Base-by-base conservation (phyloP, 2,888 invertebrate genomes). In the Halocaridina rubra region DNA sequence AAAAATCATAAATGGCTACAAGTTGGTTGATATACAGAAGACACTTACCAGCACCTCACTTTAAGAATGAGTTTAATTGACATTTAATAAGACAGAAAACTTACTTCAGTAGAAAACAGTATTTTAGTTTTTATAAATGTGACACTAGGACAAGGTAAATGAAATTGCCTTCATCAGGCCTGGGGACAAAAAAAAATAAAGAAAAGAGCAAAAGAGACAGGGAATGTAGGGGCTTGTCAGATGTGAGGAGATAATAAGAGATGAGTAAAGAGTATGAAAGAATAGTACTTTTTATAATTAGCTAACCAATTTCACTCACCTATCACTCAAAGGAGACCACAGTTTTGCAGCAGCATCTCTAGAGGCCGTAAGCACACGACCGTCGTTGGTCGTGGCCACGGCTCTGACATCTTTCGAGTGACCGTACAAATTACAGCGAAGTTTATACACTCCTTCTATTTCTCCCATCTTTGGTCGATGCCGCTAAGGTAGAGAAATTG, bases 371-470 rank as follows among this genome's bases (percentile, higher is more conserved):
- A 97, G 92, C 89, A 98, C 94, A 88, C 93, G 93, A 89, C 94
- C 94, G 89, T 94, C 94, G 86, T 93, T 92, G 3, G 92, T 90
- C 13, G 92, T 92, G 78, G 93, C 93, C 24, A 98, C 93, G 81
- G 95, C 93, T 89, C 98, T 93, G 24, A 98, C 97, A 91, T 98
- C 98, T 90, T 95, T 92, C 67, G 95, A 94, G 91, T 98, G 98
- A 0, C 96, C 96, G 89, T 92, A 91, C 78, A 97, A 92, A 89
- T 94, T 93, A 90, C 94, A 93, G 91, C 96, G 95, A 88, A 97
- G 92, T 92, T 96, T 96, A 91, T 95, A 97, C 24, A 39, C 78
- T 2, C 30, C 33, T 4, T 29, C 29, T 24, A 16, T 67, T 1
- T 10, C 29, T 67, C 67, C 29, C 29, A 10, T 5, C n/a, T n/a